phyloP scores from a whole-genome alignment of 2,888 invertebrate genomes.

The Polydrusus pterygomalis region DNA sequence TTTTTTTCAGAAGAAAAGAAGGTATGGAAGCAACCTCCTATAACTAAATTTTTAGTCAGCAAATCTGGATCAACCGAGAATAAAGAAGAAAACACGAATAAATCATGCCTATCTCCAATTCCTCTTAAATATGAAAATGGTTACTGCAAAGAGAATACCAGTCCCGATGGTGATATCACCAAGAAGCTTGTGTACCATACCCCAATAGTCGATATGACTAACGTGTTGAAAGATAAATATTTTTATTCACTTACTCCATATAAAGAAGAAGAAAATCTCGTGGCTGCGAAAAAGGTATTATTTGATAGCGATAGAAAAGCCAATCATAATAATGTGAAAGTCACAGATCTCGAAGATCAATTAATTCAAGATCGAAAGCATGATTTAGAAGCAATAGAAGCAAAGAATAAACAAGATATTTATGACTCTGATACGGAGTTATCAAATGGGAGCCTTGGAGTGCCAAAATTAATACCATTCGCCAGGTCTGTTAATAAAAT shows the following conservation, averaged over 20 bases:
- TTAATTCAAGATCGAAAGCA: too few relatives aligned
- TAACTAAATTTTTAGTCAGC: background rate
- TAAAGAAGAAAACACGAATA: background rate
- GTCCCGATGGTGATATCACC: background rate
- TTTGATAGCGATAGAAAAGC: background rate
- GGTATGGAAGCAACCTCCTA: background rate
- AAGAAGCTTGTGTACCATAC: background rate
- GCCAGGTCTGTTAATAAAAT: too few relatives aligned
- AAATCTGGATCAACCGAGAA: background rate
- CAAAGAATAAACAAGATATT: too few relatives aligned
- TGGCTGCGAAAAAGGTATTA: background rate
- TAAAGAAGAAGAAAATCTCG: background rate
- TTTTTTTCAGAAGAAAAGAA: background rate
- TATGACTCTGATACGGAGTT: too few relatives aligned
- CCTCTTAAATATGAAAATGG: background rate
- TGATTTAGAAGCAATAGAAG: too few relatives aligned
- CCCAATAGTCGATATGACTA: background rate
- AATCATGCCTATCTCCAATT: background rate
- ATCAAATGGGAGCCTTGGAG: too few relatives aligned
- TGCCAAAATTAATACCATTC: too few relatives aligned
- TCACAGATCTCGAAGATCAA: too few relatives aligned
- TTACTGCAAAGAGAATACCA: background rate
- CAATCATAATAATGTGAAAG: too few relatives aligned
- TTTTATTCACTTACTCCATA: background rate
- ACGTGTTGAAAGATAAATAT: background rate